A percentile compares a stretch with the other conserved stretches of the same genome.
These are phyloP conservation scores for Neotoxoptera formosana DNA, from an alignment of 1,140 invertebrate genomes.

Conservation along the genomic window DNA sequence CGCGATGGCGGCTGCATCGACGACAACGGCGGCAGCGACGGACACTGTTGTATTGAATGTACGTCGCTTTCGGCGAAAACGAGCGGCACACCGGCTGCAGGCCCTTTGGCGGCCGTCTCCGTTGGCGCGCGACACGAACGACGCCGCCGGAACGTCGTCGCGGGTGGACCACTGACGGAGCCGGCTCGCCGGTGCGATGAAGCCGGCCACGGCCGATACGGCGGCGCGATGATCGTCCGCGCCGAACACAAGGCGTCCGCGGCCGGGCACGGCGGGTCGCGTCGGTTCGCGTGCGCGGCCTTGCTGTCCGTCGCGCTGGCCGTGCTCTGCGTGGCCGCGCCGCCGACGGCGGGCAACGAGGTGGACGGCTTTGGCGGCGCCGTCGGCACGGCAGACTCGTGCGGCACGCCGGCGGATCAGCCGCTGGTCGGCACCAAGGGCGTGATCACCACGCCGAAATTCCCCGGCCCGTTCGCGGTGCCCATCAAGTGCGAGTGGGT, in stretches of 20 bases:
- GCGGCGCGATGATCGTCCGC: not conserved
- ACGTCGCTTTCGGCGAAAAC: not conserved
- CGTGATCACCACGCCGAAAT: constrained; percentile 81
- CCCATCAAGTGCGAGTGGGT: constrained; percentile 87
- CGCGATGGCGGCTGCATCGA: not conserved
- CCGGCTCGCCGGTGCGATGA: not conserved
- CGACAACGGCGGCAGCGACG: not conserved
- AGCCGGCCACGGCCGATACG: not conserved
- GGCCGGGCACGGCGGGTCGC: not conserved
- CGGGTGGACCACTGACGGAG: not conserved
- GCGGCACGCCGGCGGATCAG: not conserved
- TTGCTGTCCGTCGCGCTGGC: too few species aligned
- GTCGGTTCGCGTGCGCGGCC: not conserved
- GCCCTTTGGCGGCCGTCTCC: not conserved
- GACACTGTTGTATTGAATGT: not conserved
- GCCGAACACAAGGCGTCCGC: not conserved
- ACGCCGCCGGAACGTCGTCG: not conserved
- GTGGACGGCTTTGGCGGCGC: not conserved
- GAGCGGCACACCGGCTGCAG: not conserved
- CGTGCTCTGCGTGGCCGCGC: too few species aligned
- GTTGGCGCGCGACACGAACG: not conserved
- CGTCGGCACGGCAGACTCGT: not conserved
- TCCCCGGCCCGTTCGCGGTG: constrained; percentile 78
- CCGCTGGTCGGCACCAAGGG: constrained; percentile 64
- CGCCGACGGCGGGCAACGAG: not conserved